Base-by-base conservation (phyloP, 2,797 vertebrate species). In the Diplodus sargus region DNA sequence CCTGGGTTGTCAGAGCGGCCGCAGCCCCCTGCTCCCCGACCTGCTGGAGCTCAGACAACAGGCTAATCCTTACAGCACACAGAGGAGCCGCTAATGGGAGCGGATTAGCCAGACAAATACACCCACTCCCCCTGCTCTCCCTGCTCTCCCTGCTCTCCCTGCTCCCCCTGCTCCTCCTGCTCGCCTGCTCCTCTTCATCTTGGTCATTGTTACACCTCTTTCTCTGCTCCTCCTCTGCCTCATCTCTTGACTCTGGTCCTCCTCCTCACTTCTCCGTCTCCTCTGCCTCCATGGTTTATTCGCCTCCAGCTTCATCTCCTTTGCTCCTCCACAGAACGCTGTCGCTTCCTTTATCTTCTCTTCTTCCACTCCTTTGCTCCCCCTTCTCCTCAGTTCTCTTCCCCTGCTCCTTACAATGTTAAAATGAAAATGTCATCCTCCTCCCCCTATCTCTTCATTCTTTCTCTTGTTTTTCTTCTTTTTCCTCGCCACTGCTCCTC, bases 21-120 rank as follows among this genome's bases (percentile, higher is more conserved):
- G n/a, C 4, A 9, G 53, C 59, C 75, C 81, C 84, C 62, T 62
- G 54, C 74, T 77, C 85, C 75, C 74, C 56, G 88, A 89, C 91
- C 91, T 67, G 77, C 85, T 67, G 81, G 79, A 87, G 87, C 85
- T 89, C 83, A 87, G 71, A 91, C 82, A 81, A 85, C 85, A 82
- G 82, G 83, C 83, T 92, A 90, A 92, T 91, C 89, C 89, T 90
- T 62, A 77, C 87, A 80, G 81, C 86, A 89, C 87, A 91, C 91
- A 86, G 82, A 88, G 87, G 85, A 90, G 86, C 59, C 1, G 74
- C 85, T 89, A 90, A 91, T 88, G 75, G 88, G 75, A 86, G 86
- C 78, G 86, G 91, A 94, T 92, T 87, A 90, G 80, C 81, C 66
- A 47, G 71, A 60, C 77, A 79, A 66, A 84, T 73, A 87, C 78